Evolutionary conservation across 2,113 vertebrate species (phyloP), one percentile per base, ranked within the genome.

Genomic region (Dromaius novaehollandiae): DNA sequence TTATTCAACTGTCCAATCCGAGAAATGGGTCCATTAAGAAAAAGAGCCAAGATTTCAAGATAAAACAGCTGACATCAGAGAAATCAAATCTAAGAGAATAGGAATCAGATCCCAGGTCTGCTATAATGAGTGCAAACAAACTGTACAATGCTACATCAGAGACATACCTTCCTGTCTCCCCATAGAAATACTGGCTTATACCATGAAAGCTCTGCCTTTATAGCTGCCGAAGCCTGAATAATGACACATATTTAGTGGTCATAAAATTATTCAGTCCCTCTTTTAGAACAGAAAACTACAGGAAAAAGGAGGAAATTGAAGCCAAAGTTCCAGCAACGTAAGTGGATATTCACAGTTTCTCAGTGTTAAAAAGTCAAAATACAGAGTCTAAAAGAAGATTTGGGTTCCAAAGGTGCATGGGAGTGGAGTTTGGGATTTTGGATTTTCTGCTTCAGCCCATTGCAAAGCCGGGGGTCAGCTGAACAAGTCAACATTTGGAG

Each of bases 11-110:
- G 40, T 89, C 86, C 81, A 55, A 71, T 75, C 46, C 46, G 90
- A 88, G 82, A 86, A 86, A n/a, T 53, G 89, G 38, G 42, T 79
- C 78, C 85, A 32, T 48, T 69, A 69, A 14, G 58, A 91, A 69
- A 87, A 78, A 69, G 9, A 85, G 63, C 80, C 96, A 78, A 61
- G 0, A 0, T 87, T 93, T 81, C 28, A 7, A 75, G 73, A 80
- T 77, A 93, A 36, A 94, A 81, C 1, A 30, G 63, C 63, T 2
- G 1, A 63, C 46, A 93, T 14, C 71, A 77, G 24, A 86, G 81
- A 93, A 97, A 93, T 76, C 9, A 82, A 95, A 82, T 28, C 24
- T 58, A 50, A 80, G 48, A 74, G 82, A 94, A 75, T 46, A 92
- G 88, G 71, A 88, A 82, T 88, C 82, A 64, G 38, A 15, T 66